phyloP scores from a whole-genome alignment of 2,797 vertebrate species.

The Rachycentron canadum region DNA sequence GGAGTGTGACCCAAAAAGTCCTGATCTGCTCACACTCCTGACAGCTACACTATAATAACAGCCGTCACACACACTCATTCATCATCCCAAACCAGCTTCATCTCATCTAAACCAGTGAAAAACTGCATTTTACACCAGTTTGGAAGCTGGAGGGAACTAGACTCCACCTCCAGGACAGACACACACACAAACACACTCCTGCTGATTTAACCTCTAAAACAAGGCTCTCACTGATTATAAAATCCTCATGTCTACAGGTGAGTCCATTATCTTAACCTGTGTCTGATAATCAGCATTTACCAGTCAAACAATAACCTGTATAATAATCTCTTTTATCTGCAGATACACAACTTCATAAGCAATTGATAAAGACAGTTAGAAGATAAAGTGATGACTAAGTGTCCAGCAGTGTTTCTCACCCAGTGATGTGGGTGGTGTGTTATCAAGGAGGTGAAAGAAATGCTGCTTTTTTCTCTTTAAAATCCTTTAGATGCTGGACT shows the following conservation, averaged over 20 bases:
- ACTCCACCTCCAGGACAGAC: neutral
- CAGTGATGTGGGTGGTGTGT: slow-evolving; percentile 27
- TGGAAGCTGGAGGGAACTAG: neutral
- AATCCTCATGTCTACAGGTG: neutral
- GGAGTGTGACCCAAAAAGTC: slow-evolving; percentile 26
- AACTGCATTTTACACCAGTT: neutral
- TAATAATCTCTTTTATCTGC: slow-evolving; percentile 40
- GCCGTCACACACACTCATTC: slow-evolving; percentile 6
- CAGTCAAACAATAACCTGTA: slow-evolving; percentile 31
- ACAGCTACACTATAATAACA: neutral
- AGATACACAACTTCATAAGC: slow-evolving; percentile 39
- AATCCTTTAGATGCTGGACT: neutral
- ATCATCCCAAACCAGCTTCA: neutral
- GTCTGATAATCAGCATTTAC: slow-evolving; percentile 11
- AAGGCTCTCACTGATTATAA: neutral
- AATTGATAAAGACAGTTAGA: slow-evolving; percentile 24
- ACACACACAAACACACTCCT: neutral
- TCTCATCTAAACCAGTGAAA: slow-evolving; percentile 4
- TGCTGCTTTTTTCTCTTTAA: neutral
- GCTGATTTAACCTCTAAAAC: neutral
- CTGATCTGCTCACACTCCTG: slow-evolving; percentile 6
- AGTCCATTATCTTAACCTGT: slow-evolving; percentile 28
- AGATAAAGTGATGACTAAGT: slow-evolving; percentile 47
- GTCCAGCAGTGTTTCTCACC: slow-evolving; percentile 16
- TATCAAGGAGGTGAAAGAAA: neutral